These are phyloP conservation scores for Triplophysa dalaica DNA, from an alignment of 2,113 vertebrate species.

Conservation along the genomic window DNA sequence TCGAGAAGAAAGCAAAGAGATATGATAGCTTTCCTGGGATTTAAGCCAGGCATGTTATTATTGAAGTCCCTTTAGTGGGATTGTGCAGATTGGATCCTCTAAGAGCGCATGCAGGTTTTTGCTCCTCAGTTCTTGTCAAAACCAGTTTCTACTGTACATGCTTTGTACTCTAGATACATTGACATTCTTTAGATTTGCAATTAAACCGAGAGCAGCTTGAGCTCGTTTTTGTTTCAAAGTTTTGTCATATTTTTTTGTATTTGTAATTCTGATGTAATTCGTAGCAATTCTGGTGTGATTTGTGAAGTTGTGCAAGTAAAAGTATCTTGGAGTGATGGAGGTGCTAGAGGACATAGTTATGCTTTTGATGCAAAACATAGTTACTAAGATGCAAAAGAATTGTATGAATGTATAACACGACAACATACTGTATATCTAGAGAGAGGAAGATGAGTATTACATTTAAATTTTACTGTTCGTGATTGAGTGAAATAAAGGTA, in stretches of 20 bases:
- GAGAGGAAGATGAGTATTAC: not conserved
- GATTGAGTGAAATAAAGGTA: no score
- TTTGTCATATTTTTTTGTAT: not conserved
- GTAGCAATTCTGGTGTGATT: conserved; percentile 1
- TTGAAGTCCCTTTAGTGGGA: conserved; percentile 36
- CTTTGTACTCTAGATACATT: conserved; percentile 5
- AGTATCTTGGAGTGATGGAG: not conserved
- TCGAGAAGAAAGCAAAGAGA: conserved; percentile 19
- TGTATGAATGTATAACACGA: not conserved
- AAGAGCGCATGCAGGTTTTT: not conserved
- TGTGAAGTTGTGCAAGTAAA: not conserved
- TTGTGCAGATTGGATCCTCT: conserved; percentile 12
- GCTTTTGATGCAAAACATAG: not conserved
- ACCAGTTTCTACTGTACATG: no score
- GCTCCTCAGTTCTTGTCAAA: not conserved
- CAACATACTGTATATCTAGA: not conserved
- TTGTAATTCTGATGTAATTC: not conserved
- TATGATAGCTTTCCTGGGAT: conserved; percentile 22
- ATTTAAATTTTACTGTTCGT: no score
- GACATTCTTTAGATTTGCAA: conserved; percentile 15
- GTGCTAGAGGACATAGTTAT: not conserved
- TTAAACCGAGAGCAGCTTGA: not conserved
- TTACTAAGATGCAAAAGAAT: not conserved
- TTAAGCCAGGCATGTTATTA: conserved; percentile 38
- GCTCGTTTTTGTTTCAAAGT: not conserved